A percentile compares a stretch with the other conserved stretches of the same genome.
These are phyloP conservation scores for Polyommatus iphigenia DNA, from an alignment of 2,888 invertebrate genomes.

Conservation along the genomic window DNA sequence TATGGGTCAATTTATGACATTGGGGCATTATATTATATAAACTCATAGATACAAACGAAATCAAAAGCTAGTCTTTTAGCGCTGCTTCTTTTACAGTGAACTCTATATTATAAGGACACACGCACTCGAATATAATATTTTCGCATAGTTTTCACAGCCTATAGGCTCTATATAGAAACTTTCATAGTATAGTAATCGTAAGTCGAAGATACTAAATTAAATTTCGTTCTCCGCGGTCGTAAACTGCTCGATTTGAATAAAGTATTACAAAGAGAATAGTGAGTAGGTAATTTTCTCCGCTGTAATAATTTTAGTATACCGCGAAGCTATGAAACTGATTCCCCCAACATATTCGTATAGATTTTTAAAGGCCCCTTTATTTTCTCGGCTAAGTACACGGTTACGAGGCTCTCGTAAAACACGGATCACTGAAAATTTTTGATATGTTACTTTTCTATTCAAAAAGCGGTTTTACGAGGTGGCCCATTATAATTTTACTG, in stretches of 20 bases:
- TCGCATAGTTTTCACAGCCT: too few relatives aligned
- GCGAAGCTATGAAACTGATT: slow-evolving; percentile 37
- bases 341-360: slow-evolving; percentile 58
- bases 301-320: slow-evolving; percentile 37
- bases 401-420: slow-evolving; percentile 78
- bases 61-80: not conserved
- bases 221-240: slow-evolving; percentile 29
- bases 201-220: slow-evolving; percentile 34
- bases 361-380: slow-evolving; percentile 70
- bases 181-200: not conserved
- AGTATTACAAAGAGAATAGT: slow-evolving; percentile 23
- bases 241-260: slow-evolving; percentile 12
- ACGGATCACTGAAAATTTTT: slow-evolving; percentile 80
- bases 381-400: slow-evolving; percentile 74
- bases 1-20: too few relatives aligned
- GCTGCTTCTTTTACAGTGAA: not conserved
- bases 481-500: slow-evolving; percentile 77
- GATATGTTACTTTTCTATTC: slow-evolving; percentile 80
- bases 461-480: slow-evolving; percentile 74
- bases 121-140: too few relatives aligned
- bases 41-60: too few relatives aligned
- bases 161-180: not conserved
- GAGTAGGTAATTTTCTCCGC: slow-evolving; percentile 10
- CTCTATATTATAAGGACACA: too few relatives aligned
- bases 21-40: too few relatives aligned